A percentile compares a stretch with the other conserved stretches of the same genome.
phyloP scores from a whole-genome alignment of 1,140 invertebrate species.

The Nymphalis io region DNA sequence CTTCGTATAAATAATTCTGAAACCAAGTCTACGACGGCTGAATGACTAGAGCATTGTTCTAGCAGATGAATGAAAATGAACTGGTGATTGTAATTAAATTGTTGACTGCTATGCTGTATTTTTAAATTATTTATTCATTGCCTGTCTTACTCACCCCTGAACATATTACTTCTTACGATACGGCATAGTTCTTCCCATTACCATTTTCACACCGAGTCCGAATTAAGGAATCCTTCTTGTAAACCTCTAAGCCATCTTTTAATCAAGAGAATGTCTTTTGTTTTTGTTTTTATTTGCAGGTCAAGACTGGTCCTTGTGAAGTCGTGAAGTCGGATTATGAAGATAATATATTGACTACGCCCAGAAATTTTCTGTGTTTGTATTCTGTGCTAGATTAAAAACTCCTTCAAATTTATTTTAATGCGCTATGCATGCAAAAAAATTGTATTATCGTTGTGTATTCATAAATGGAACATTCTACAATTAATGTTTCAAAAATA shows the following conservation, averaged over 20 bases:
- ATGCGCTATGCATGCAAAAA: too few species aligned
- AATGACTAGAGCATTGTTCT: slow-evolving; percentile 10
- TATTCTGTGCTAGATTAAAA: too few species aligned
- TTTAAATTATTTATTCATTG: neutral
- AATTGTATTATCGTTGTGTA: too few species aligned
- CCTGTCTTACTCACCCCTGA: neutral
- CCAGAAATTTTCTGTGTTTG: too few species aligned
- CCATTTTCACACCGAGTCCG: slow-evolving; percentile 17
- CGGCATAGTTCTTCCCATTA: slow-evolving; percentile 13
- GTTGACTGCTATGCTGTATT: neutral
- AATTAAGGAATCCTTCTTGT: slow-evolving; percentile 19
- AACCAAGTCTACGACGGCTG: slow-evolving; percentile 2
- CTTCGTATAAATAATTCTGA: slow-evolving; percentile 16
- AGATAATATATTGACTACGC: too few species aligned
- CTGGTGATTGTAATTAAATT: slow-evolving; percentile 5
- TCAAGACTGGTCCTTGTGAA: neutral
- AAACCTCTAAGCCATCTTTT: slow-evolving; percentile 11
- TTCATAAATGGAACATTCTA: too few species aligned
- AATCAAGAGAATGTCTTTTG: slow-evolving; percentile 9
- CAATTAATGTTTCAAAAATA: too few species aligned
- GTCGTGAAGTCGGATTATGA: too few species aligned
- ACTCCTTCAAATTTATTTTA: too few species aligned
- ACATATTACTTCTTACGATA: slow-evolving; percentile 8
- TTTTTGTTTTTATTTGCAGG: neutral
- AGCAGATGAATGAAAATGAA: slow-evolving; percentile 15